phyloP scores from a whole-genome alignment of 2,113 vertebrate species.

The Passer montanus region DNA sequence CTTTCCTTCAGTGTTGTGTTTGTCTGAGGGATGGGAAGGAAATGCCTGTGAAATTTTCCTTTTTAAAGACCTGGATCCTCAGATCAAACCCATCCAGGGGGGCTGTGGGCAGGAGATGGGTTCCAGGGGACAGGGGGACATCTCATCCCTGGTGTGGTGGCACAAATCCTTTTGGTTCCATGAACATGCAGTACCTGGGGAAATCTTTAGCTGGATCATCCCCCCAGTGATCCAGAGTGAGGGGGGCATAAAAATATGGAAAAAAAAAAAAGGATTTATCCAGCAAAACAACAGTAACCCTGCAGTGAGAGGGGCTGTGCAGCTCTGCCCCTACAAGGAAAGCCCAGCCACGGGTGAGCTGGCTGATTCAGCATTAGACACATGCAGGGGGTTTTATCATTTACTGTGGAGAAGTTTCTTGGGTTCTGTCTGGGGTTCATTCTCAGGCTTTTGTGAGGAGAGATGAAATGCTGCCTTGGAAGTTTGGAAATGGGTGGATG shows the following conservation, averaged over 20 bases:
- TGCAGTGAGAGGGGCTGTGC: background rate
- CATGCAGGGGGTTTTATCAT: accelerated
- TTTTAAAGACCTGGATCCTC: background rate
- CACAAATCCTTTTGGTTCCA: background rate
- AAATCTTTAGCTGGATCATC: background rate
- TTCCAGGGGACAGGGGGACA: background rate
- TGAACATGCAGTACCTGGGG: accelerated
- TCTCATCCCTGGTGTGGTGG: background rate
- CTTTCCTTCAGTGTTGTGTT: background rate
- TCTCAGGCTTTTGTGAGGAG: background rate
- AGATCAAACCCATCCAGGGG: background rate
- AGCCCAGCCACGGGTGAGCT: background rate
- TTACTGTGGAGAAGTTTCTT: background rate
- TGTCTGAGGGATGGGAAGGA: background rate
- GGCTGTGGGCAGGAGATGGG: background rate
- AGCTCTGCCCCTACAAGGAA: background rate
- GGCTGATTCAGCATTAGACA: background rate
- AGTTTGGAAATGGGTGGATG: background rate
- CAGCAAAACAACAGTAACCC: background rate
- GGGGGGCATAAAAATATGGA: background rate
- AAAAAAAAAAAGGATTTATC: background rate
- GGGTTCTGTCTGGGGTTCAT: background rate
- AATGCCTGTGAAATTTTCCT: background rate
- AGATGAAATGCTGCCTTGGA: background rate
- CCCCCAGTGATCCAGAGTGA: background rate